A percentile compares a stretch with the other conserved stretches of the same genome.
Conservation (phyloP, 2,113 vertebrate genomes). For the Tetrax tetrax region DNA sequence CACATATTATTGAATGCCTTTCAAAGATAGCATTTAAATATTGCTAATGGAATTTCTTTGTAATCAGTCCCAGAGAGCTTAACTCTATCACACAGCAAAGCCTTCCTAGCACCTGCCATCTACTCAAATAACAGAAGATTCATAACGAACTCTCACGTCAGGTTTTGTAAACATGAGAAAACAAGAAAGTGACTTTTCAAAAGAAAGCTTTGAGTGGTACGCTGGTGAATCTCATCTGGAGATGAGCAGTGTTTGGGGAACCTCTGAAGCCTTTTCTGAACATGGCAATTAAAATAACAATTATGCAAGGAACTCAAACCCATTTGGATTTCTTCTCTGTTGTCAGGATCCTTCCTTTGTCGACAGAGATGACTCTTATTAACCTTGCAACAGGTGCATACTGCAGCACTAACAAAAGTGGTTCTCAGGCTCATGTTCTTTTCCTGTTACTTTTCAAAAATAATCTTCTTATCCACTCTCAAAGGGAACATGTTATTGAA, state of each 20-base stretch:
- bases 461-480: constrained; percentile 25
- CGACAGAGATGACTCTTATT: constrained; percentile 46
- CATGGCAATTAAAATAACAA: constrained; percentile 48
- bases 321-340: constrained; percentile 25
- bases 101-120: constrained; percentile 54
- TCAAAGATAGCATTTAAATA: constrained; percentile 73
- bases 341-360: constrained; percentile 39
- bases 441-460: constrained; percentile 10
- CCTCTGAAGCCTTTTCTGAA: constrained; percentile 23
- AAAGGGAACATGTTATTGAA: background rate
- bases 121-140: constrained; percentile 50
- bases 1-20: constrained; percentile 69
- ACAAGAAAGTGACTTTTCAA: constrained; percentile 63
- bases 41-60: constrained; percentile 77
- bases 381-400: constrained; percentile 28
- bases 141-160: constrained; percentile 50
- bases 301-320: constrained; percentile 36
- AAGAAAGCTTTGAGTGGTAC: constrained; percentile 17
- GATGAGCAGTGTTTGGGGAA: background rate
- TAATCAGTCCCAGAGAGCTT: constrained; percentile 72
- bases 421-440: background rate
- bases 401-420: constrained; percentile 20
- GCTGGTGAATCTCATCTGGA: constrained; percentile 4
- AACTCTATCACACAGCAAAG: constrained; percentile 58
- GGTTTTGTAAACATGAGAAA: constrained; percentile 69